A percentile compares a stretch with the other conserved stretches of the same genome.
Conservation (phyloP, 2,797 vertebrate genomes). For the Dromococcyx pavoninus region DNA sequence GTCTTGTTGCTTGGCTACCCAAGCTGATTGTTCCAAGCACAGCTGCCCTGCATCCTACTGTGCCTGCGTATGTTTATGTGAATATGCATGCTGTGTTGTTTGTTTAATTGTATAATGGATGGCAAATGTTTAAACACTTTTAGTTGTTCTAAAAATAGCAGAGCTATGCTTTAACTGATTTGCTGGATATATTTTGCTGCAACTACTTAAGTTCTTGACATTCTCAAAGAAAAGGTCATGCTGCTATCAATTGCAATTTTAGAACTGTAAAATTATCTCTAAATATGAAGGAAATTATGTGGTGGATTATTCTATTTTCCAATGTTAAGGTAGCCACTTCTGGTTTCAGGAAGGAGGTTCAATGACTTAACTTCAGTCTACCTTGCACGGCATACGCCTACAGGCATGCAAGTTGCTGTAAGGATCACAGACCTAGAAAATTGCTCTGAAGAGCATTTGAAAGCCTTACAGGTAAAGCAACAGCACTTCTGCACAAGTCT, state of each 20-base stretch:
- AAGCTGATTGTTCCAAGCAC: not conserved
- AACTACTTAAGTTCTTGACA: not conserved
- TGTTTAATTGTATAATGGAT: not conserved
- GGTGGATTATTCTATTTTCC: not conserved
- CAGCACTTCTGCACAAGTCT: not conserved
- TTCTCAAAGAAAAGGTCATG: not conserved
- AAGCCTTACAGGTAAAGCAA: slow-evolving; percentile 87
- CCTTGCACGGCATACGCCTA: slow-evolving; percentile 90
- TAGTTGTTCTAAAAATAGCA: not conserved
- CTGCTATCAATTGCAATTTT: not conserved
- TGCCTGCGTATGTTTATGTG: not conserved
- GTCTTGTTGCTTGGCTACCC: not conserved
- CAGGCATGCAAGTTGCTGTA: slow-evolving; percentile 87
- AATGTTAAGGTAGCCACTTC: not conserved
- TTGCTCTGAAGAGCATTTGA: slow-evolving; percentile 92
- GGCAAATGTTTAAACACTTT: not conserved
- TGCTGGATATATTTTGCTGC: not conserved
- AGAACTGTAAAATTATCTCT: not conserved
- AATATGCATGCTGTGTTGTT: not conserved
- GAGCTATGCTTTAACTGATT: not conserved
- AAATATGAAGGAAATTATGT: not conserved
- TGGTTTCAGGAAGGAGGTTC: slow-evolving; percentile 87
- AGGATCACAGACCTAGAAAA: slow-evolving; percentile 94
- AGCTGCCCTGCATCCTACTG: not conserved
- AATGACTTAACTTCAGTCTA: slow-evolving; percentile 91